A percentile compares a stretch with the other conserved stretches of the same genome.
These are phyloP conservation scores for Eremophila alpestris DNA, from an alignment of 2,797 vertebrate species.

Conservation along the genomic window DNA sequence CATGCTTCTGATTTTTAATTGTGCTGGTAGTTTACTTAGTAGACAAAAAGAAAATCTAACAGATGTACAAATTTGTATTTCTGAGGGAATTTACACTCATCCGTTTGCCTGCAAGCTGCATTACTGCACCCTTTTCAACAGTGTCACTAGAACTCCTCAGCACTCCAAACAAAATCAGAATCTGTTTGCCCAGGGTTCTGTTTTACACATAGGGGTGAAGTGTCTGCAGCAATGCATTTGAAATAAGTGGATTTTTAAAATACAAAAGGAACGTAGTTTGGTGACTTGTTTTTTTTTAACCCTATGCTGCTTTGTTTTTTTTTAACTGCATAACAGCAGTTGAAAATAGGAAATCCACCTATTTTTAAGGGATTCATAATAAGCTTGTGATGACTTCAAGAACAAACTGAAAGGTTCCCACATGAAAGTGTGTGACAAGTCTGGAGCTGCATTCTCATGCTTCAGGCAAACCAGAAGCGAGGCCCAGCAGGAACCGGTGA, in stretches of 20 bases:
- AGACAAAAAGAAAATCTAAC: not conserved
- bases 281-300: not conserved
- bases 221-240: not conserved
- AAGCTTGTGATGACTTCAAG: not conserved
- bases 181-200: not conserved
- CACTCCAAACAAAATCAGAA: not conserved
- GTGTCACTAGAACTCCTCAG: not conserved
- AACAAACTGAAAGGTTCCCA: not conserved
- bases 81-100: not conserved
- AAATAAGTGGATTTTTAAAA: not conserved
- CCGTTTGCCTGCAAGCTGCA: not conserved
- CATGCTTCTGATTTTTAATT: not conserved
- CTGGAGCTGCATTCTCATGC: not conserved
- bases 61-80: not conserved
- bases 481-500: not conserved
- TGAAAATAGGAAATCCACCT: not conserved
- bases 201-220: rapidly evolving
- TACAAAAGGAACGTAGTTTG: not conserved
- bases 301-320: too few relatives aligned
- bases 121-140: not conserved
- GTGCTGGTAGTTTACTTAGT: not conserved
- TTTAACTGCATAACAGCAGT: not conserved
- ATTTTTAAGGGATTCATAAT: not conserved
- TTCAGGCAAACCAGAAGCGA: not conserved
- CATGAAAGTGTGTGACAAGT: not conserved